Evolutionary conservation across 2,113 vertebrate species (phyloP).

Genomic region (Rhinoderma darwinii): DNA sequence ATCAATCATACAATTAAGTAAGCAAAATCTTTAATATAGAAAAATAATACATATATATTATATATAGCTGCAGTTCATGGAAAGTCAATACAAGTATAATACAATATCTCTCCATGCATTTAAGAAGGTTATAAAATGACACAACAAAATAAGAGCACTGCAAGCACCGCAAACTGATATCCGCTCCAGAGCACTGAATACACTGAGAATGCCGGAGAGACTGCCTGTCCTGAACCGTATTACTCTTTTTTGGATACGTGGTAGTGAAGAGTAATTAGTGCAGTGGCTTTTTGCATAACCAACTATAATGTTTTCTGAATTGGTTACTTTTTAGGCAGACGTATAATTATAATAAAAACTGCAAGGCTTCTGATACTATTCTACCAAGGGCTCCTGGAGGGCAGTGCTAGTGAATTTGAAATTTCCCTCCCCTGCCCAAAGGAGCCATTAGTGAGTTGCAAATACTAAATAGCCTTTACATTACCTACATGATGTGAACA

Average conservation of each 20-base stretch:
- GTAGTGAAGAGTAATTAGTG: not conserved
- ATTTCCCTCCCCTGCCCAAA: no score
- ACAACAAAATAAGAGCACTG: not conserved
- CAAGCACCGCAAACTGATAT: not conserved
- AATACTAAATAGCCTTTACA: no score
- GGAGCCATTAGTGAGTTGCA: no score
- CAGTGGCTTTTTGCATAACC: not conserved
- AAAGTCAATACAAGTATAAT: not conserved
- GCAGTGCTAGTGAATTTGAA: no score
- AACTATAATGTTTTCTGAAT: no score
- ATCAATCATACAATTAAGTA: not conserved
- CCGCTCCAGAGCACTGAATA: not conserved
- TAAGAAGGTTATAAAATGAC: not conserved
- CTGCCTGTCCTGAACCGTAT: not conserved
- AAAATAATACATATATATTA: not conserved
- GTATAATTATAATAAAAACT: no score
- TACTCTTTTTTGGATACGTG: not conserved
- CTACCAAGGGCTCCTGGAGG: no score
- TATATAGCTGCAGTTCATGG: not conserved
- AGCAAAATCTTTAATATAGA: constrained; percentile 15
- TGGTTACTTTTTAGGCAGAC: no score
- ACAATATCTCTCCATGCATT: not conserved
- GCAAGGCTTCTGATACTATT: no score
- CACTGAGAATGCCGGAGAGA: not conserved
- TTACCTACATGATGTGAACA: no score